Conservation (phyloP, 2,888 invertebrate species). For the Proisotoma minuta region DNA sequence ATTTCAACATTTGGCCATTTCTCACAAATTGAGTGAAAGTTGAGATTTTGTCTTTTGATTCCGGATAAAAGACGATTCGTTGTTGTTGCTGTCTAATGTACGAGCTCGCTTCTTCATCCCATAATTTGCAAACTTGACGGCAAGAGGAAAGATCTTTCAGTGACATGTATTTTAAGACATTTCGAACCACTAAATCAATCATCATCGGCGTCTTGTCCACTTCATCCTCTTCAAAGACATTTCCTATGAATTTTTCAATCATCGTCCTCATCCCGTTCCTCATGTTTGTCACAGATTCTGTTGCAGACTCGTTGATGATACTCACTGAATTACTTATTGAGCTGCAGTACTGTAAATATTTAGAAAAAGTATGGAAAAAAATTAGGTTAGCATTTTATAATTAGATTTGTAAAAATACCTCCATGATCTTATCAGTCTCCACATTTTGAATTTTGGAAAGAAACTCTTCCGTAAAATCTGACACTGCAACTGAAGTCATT, state of each 20-base stretch:
- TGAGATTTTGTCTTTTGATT: conserved; percentile 35
- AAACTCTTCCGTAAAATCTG: conserved; percentile 24
- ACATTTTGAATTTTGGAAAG: conserved; percentile 29
- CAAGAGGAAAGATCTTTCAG: conserved; percentile 22
- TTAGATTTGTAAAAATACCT: conserved; percentile 4
- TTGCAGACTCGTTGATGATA: conserved; percentile 32
- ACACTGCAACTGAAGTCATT: conserved; percentile 6
- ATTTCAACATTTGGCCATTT: not conserved
- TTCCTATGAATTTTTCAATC: conserved; percentile 28
- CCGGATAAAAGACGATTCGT: conserved; percentile 35
- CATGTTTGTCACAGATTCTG: conserved; percentile 37
- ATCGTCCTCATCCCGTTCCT: conserved; percentile 33
- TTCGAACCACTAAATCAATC: conserved; percentile 38
- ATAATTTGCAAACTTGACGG: conserved; percentile 34
- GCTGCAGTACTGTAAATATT: conserved; percentile 22
- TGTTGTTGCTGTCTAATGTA: conserved; percentile 29
- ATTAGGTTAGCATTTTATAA: not conserved
- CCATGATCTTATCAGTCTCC: conserved; percentile 35
- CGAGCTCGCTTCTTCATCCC: conserved; percentile 35
- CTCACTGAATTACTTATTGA: too few relatives aligned
- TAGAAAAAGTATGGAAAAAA: not conserved
- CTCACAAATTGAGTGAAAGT: conserved; percentile 32
- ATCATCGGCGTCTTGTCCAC: conserved; percentile 26
- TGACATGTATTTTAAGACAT: conserved; percentile 28
- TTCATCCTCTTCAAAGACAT: conserved; percentile 22